phyloP scores from a whole-genome alignment of 2,888 invertebrate species.

The Apamea sordens region DNA sequence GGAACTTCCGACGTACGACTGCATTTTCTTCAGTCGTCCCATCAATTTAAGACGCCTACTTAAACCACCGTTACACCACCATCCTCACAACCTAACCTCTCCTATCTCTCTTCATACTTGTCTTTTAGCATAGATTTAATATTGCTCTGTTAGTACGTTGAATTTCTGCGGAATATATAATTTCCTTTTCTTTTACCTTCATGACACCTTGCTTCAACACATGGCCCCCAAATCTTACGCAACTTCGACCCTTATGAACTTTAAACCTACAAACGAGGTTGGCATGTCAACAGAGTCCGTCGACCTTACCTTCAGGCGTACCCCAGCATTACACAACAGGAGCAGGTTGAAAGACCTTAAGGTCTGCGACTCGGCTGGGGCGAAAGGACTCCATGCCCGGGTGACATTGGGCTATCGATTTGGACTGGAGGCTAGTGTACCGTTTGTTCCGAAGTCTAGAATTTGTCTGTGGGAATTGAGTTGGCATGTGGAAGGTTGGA shows the following conservation, averaged over 20 bases:
- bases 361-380: conserved; percentile 69
- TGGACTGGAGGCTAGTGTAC: conserved; percentile 27
- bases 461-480: conserved; percentile 24
- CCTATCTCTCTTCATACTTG: not conserved
- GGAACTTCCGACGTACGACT: conserved; percentile 22
- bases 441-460: conserved; percentile 41
- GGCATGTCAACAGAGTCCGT: conserved; percentile 58
- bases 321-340: conserved; percentile 66
- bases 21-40: conserved; percentile 12
- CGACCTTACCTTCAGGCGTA: conserved; percentile 46
- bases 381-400: conserved; percentile 65
- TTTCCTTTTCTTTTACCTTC: not conserved
- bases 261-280: conserved; percentile 54
- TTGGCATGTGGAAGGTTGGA: not conserved
- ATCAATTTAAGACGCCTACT: conserved; percentile 18
- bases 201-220: not conserved
- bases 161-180: not conserved
- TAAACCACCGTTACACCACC: not conserved
- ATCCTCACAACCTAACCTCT: not conserved
- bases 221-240: conserved; percentile 20
- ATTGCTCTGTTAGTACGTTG: too few species aligned
- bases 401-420: conserved; percentile 71
- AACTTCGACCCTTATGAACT: conserved; percentile 43
- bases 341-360: conserved; percentile 66
- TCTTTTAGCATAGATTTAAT: too few species aligned